Conservation (phyloP, 2,797 vertebrate genomes). For the Gephyroberyx darwinii region DNA sequence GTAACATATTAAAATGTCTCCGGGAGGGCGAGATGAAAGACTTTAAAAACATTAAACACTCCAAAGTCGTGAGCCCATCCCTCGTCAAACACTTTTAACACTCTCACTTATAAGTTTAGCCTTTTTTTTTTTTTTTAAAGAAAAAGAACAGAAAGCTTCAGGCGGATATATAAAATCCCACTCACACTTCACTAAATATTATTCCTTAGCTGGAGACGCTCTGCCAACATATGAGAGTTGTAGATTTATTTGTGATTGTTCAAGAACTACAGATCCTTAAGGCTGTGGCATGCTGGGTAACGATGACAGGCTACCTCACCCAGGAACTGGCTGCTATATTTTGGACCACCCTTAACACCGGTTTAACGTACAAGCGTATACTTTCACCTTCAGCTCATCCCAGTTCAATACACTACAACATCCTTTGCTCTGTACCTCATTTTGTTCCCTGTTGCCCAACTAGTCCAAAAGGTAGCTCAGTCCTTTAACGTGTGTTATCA, state of each 20-base stretch:
- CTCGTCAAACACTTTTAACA: constrained; percentile 67
- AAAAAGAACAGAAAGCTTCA: constrained; percentile 50
- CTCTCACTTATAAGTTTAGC: constrained; percentile 53
- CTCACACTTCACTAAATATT: constrained; percentile 32
- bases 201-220: constrained; percentile 25
- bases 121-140: constrained; percentile 17
- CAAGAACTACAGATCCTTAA: not conserved
- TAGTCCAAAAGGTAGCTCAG: constrained; percentile 17
- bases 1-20: constrained; percentile 73
- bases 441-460: constrained; percentile 43
- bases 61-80: constrained; percentile 58
- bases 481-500: constrained; percentile 64
- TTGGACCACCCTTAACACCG: too few species aligned
- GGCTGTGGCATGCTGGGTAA: not conserved
- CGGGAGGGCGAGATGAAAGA: constrained; percentile 70
- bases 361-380: too few species aligned
- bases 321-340: not conserved
- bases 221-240: constrained; percentile 26
- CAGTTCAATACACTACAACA: too few species aligned
- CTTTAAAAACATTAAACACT: constrained; percentile 45
- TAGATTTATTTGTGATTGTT: constrained; percentile 11
- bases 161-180: constrained; percentile 40
- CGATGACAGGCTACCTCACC: not conserved
- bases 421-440: not conserved
- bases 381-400: too few species aligned